Conservation (phyloP, 1,140 invertebrate genomes). For the Cydia amplana region DNA sequence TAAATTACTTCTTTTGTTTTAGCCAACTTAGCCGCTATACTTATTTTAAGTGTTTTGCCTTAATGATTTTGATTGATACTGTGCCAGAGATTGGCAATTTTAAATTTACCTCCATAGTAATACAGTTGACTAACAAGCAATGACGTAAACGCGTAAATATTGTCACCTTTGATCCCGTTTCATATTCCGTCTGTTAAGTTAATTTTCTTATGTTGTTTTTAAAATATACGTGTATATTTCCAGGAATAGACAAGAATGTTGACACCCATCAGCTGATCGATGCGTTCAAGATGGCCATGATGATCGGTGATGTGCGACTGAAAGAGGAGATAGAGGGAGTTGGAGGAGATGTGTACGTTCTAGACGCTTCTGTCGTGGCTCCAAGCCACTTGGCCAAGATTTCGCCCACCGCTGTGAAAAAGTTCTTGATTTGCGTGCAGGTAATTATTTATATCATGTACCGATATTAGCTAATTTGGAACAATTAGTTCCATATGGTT, state of each 20-base stretch:
- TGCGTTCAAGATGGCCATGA: constrained; percentile 87
- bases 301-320: constrained; percentile 89
- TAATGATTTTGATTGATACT: too few species aligned
- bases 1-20: constrained; percentile 9
- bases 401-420: constrained; percentile 86
- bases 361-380: constrained; percentile 87
- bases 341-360: constrained; percentile 88
- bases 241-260: constrained; percentile 67
- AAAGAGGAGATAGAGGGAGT: constrained; percentile 87
- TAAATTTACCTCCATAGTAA: too few species aligned
- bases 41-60: too few species aligned
- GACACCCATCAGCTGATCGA: constrained; percentile 76
- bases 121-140: too few species aligned
- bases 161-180: too few species aligned
- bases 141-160: too few species aligned
- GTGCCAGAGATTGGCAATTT: too few species aligned
- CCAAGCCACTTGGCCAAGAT: constrained; percentile 87
- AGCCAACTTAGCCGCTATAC: not conserved
- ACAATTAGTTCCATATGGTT: too few species aligned
- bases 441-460: constrained; percentile 51
- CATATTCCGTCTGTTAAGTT: not conserved
- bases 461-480: too few species aligned
- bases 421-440: constrained; percentile 89
- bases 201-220: not conserved
- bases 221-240: constrained; percentile 34